Base-by-base conservation (phyloP, 2,113 vertebrate species). In the Ceyx melanurus region DNA sequence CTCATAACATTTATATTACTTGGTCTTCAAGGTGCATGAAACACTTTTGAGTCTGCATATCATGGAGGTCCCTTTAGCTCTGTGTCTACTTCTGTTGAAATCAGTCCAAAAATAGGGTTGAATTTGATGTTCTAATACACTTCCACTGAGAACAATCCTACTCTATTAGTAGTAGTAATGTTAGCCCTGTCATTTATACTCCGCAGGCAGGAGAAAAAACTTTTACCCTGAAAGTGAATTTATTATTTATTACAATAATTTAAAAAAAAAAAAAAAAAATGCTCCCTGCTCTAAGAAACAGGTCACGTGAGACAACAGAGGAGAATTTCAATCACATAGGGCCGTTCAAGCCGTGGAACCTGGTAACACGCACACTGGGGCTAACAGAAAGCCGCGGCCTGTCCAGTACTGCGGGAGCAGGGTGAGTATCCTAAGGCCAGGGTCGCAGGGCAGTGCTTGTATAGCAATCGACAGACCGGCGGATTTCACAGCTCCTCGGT, bases 341-440 rank as follows among this genome's bases (percentile, higher is more conserved):
- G 15, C 4, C 70, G 40, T n/a, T 22, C 9, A 40, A 51, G 40
- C 40, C 2, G 0, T 26, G 6, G 5, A 25, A 14, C 68, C 13
- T 8, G 25, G 29, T 43, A n/a, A 18, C n/a, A 29, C 46, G 31
- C 9, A 6, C 31, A 5, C 4, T 54, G 0, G 2, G 18, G 6
- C 14, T 35, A 57, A 17, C 9, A 70, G 57, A 37, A 68, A 37
- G 0, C 17, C 35, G 31, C 26, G 37, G 9, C 5, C 11, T 1
- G 3, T 40, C 33, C 4, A 14, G 26, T 14, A 6, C 25, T 23
- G 43, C 16, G 5, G 4, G 6, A 6, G 1, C 10, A 14, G 31
- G 43, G 16, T 9, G 1, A 3, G 0, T 7, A 5, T 31, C 28
- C 28, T 16, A 3, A 4, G 16, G n/a, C 13, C 21, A 7, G 37